phyloP scores from a whole-genome alignment of 2,888 invertebrate species.

The Ditula angustiorana region DNA sequence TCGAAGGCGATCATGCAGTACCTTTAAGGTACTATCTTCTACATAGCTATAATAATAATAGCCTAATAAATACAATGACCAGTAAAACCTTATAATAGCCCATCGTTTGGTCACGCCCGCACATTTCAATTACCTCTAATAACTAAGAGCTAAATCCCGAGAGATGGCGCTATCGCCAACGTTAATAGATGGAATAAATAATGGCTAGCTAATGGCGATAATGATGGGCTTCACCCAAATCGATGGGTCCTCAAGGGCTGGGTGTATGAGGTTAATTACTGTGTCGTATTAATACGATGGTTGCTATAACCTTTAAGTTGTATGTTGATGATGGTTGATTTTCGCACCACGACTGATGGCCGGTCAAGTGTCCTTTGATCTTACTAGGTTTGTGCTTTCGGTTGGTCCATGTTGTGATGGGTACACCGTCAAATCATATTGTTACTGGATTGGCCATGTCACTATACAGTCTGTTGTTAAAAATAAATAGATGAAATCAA shows the following conservation, averaged over 20 bases:
- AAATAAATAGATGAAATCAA: too few species aligned
- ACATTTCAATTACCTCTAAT: conserved; percentile 61
- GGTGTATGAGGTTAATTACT: background rate
- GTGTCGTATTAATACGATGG: background rate
- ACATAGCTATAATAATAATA: background rate
- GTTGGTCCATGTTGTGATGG: too few species aligned
- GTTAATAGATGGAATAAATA: conserved; percentile 29
- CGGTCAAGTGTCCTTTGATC: too few species aligned
- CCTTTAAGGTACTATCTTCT: background rate
- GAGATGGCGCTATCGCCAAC: conserved; percentile 52
- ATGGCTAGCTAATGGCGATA: conserved; percentile 27
- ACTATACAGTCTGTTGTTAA: too few species aligned
- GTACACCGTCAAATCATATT: too few species aligned
- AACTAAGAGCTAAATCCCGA: conserved; percentile 59
- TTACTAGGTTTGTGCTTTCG: too few species aligned
- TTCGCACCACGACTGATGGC: background rate
- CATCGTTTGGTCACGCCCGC: conserved; percentile 36
- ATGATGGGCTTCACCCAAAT: conserved; percentile 41
- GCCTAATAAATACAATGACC: conserved; percentile 2
- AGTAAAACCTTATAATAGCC: conserved; percentile 17
- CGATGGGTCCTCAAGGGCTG: conserved; percentile 29
- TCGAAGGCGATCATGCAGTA: too few species aligned
- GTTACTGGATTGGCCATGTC: too few species aligned
- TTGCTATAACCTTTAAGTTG: background rate
- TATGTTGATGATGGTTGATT: background rate